A percentile compares a stretch with the other conserved stretches of the same genome.
Conservation (phyloP, 1,140 invertebrate genomes). For the Phymastichus coffea region DNA sequence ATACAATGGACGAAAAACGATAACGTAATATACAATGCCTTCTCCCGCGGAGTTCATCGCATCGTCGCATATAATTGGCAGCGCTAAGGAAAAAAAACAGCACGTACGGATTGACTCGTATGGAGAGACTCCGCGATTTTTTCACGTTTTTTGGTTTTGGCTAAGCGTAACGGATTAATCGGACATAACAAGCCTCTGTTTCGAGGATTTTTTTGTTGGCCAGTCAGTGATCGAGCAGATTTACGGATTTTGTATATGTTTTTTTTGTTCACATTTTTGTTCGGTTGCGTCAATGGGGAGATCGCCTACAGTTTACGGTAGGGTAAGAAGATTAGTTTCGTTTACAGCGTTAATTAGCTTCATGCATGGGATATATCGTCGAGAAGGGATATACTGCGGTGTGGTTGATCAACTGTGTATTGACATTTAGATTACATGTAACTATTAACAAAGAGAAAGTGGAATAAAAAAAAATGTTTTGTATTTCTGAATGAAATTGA, state of each 20-base stretch:
- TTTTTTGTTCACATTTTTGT: constrained; percentile 6
- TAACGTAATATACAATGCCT: constrained; percentile 25
- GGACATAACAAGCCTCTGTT: constrained; percentile 21
- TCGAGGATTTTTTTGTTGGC: constrained; percentile 22
- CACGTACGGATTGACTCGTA: constrained; percentile 21
- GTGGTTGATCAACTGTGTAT: too few relatives aligned
- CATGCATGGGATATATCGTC: too few relatives aligned
- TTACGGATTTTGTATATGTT: constrained; percentile 16
- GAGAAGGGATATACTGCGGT: too few relatives aligned
- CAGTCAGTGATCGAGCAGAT: constrained; percentile 20
- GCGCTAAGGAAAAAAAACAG: not conserved
- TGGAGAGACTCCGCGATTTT: constrained; percentile 7
- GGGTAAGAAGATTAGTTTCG: constrained; percentile 27
- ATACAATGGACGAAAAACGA: constrained; percentile 24
- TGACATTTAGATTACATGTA: too few relatives aligned
- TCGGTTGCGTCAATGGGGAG: too few relatives aligned
- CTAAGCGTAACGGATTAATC: constrained; percentile 24
- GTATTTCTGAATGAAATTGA: too few relatives aligned
- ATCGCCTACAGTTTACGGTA: constrained; percentile 19
- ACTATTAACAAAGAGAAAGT: too few relatives aligned
- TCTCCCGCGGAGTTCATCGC: constrained; percentile 10
- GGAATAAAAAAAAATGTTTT: too few relatives aligned
- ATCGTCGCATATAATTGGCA: constrained; percentile 30
- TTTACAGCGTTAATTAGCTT: too few relatives aligned
- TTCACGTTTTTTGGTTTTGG: too few relatives aligned